Evolutionary conservation across 2,113 vertebrate genomes (phyloP).

Genomic region (Grallaria varia): DNA sequence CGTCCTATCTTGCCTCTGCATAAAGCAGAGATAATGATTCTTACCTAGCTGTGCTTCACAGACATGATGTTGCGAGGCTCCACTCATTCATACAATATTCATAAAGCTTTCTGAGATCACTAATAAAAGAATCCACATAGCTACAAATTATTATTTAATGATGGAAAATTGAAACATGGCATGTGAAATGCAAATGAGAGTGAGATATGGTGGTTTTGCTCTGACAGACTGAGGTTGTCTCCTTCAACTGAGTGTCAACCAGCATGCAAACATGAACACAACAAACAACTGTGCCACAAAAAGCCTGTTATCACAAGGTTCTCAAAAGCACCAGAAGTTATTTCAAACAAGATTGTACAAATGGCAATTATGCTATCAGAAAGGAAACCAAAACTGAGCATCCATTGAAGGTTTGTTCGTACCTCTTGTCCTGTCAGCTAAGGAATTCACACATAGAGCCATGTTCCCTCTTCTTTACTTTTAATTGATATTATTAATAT

Average conservation of each 20-base stretch:
- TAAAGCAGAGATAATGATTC: neutral
- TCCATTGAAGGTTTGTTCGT: neutral
- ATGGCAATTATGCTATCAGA: neutral
- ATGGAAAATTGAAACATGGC: neutral
- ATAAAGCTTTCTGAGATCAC: slow-evolving; percentile 21
- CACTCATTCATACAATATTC: neutral
- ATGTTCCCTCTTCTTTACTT: neutral
- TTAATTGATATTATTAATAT: slow-evolving; percentile 37
- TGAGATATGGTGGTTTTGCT: neutral
- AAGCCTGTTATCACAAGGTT: neutral
- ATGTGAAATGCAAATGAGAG: neutral
- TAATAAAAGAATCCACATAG: neutral
- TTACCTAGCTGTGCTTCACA: neutral
- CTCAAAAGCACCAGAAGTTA: neutral
- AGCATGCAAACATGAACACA: neutral
- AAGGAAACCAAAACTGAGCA: neutral
- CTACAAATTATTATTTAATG: slow-evolving; percentile 3
- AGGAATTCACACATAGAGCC: neutral
- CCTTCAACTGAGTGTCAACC: neutral
- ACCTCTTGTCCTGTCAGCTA: neutral
- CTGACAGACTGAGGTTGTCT: neutral
- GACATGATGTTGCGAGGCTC: neutral
- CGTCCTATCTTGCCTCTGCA: neutral
- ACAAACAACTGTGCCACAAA: neutral
- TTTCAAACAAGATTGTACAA: neutral